Evolutionary conservation across 2,113 vertebrate species (phyloP).

Genomic region (Vicugna pacos): DNA sequence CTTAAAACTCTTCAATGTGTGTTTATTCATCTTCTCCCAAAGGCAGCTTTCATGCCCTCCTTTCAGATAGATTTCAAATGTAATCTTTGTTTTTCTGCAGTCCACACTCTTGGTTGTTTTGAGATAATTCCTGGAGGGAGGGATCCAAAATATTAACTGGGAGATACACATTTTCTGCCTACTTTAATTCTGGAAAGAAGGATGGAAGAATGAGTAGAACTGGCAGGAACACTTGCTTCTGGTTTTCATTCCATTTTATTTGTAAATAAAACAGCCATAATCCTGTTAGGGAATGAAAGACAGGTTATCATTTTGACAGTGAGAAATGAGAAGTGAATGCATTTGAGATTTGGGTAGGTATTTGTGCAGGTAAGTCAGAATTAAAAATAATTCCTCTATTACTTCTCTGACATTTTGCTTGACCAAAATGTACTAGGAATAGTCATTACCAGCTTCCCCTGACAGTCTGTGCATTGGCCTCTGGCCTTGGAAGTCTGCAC

Average conservation of each 20-base stretch:
- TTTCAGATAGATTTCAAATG: neutral
- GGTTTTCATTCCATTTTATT: neutral
- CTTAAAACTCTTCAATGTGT: neutral
- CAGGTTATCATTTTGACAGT: neutral
- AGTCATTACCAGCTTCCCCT: neutral
- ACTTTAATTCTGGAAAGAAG: neutral
- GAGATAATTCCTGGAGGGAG: neutral
- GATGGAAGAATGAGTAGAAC: neutral
- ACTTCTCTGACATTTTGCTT: slow-evolving; percentile 15
- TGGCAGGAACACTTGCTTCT: neutral
- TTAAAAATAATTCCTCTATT: neutral
- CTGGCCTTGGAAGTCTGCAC: neutral
- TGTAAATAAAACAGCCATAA: neutral
- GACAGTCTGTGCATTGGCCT: neutral
- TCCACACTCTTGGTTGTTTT: neutral
- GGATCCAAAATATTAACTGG: neutral
- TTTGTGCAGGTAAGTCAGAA: neutral
- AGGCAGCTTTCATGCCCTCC: neutral
- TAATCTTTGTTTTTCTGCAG: neutral
- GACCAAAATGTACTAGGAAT: neutral
- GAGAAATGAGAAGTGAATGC: neutral
- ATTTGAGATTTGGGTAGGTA: neutral
- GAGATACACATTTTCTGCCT: neutral
- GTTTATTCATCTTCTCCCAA: neutral
- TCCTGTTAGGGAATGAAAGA: neutral